These are phyloP conservation scores for Acipenser transmontanus DNA, from an alignment of 2,797 vertebrate species.

Conservation along the genomic window DNA sequence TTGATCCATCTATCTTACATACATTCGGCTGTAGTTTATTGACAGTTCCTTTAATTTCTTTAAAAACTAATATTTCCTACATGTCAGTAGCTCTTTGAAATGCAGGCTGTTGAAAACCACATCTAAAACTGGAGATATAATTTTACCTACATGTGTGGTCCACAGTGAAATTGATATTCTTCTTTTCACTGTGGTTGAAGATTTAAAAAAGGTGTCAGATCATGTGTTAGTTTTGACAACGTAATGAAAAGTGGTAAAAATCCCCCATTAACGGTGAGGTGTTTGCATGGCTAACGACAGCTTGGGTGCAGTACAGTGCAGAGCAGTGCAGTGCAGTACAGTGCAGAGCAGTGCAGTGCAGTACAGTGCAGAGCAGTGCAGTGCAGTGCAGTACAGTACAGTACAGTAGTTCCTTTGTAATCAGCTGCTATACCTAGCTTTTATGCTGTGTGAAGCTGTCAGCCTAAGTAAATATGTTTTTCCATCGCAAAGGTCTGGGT, in stretches of 20 bases:
- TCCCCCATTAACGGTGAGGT: constrained; percentile 18
- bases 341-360: background rate
- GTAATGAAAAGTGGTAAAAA: too few relatives aligned
- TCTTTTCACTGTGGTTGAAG: constrained; percentile 16
- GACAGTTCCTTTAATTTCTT: too few relatives aligned
- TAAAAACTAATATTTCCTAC: too few relatives aligned
- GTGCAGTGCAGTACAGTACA: constrained; percentile 7
- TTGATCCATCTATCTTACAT: too few relatives aligned
- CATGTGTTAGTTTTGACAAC: constrained; percentile 21
- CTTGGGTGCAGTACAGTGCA: background rate
- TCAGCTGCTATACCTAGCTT: constrained; percentile 16
- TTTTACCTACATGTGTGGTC: constrained; percentile 51
- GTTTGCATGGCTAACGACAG: constrained; percentile 18
- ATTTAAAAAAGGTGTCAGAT: constrained; percentile 25
- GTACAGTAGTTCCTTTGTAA: constrained; percentile 31
- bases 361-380: too few relatives aligned
- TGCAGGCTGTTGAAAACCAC: too few relatives aligned
- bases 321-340: too few relatives aligned
- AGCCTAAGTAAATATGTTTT: constrained; percentile 32
- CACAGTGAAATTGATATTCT: constrained; percentile 35
- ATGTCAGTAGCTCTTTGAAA: too few relatives aligned
- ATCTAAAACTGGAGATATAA: too few relatives aligned
- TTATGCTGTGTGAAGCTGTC: constrained; percentile 24
- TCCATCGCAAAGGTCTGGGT: constrained; percentile 22
- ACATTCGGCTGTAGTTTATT: too few relatives aligned